Evolutionary conservation across 2,797 vertebrate genomes (phyloP), one percentile per base, ranked within the genome.

Genomic region (Karalla daura): DNA sequence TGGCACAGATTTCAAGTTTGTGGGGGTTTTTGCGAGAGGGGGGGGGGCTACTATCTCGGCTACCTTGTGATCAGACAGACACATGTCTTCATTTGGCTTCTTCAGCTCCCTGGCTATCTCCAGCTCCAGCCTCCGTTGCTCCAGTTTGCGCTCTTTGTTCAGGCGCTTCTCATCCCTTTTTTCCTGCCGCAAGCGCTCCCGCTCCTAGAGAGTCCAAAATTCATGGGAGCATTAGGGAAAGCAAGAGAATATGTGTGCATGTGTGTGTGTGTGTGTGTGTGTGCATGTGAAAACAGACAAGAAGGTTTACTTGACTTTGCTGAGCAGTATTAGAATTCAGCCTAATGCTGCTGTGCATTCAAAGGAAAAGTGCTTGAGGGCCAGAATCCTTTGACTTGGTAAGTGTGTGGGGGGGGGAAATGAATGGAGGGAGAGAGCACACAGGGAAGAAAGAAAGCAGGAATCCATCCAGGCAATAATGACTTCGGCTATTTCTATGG

Each of bases 51-150:
- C 23, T 70, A 18, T 62, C 46, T 53, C 53, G 49, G 53, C 79
- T 94, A 99, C 98, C 96, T 98, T 98, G 83, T 99, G 98, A 90
- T 99, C 98, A 62, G 96, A 95, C 86, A 99, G 95, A 89, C 98
- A 99, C 98, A 99, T 99, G 86, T 99, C 98, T 94, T 99, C 98
- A 47, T 97, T 99, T 75, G 98, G 98, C 84, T 97, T 99, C 94
- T 96, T 98, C 62, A 99, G 93, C 80, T 99, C 98, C 70, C 97
- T 96, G 30, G 97, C 97, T 89, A 99, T 96, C 92, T 99, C 96
- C 87, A 99, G 89, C 86, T 99, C 98, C 84, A 98, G 75, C 83
- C 97, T 92, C 60, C 97, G 91, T 78, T 98, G 96, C 86, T 98
- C 97, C 85, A 98, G 91, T 90, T 98, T 99, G 51, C 98, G 95